phyloP scores from a whole-genome alignment of 2,888 invertebrate genomes.

The Allacma fusca region DNA sequence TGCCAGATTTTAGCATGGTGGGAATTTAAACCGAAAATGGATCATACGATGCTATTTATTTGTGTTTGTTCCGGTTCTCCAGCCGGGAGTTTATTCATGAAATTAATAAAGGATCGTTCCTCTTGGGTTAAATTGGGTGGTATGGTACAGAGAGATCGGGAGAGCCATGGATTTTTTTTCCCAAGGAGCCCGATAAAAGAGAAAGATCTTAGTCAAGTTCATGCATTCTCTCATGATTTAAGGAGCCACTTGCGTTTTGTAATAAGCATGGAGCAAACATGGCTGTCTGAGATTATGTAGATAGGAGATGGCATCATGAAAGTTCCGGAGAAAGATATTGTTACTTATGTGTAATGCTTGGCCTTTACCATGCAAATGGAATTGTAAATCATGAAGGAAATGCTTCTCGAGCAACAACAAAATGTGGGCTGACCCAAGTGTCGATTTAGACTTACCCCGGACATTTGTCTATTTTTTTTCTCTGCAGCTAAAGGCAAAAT shows the following conservation, averaged over 20 bases:
- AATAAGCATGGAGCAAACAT: not conserved
- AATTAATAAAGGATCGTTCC: too few species aligned
- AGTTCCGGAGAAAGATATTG: slow-evolving; percentile 6
- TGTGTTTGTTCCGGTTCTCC: not conserved
- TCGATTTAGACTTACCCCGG: not conserved
- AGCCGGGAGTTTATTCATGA: not conserved
- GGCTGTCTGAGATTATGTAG: not conserved
- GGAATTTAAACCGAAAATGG: slow-evolving; percentile 3
- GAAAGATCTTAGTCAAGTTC: slow-evolving; percentile 1
- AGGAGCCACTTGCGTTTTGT: not conserved
- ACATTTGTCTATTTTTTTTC: not conserved
- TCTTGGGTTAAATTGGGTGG: too few species aligned
- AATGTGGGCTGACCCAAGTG: slow-evolving; percentile 6
- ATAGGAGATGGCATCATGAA: not conserved
- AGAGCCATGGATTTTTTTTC: too few species aligned
- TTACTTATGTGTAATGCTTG: slow-evolving; percentile 3
- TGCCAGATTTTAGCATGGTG: slow-evolving; percentile 9
- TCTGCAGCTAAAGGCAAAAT: not conserved
- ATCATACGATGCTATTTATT: slow-evolving; percentile 1
- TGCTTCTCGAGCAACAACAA: not conserved
- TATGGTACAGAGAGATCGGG: not conserved
- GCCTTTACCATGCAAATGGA: slow-evolving; percentile 3
- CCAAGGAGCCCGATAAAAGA: not conserved
- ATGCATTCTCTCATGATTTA: slow-evolving; percentile 4
- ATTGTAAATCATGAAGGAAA: not conserved